Evolutionary conservation across 2,797 vertebrate species (phyloP), one percentile per base, ranked within the genome.

Genomic region (Sphaeramia orbicularis): DNA sequence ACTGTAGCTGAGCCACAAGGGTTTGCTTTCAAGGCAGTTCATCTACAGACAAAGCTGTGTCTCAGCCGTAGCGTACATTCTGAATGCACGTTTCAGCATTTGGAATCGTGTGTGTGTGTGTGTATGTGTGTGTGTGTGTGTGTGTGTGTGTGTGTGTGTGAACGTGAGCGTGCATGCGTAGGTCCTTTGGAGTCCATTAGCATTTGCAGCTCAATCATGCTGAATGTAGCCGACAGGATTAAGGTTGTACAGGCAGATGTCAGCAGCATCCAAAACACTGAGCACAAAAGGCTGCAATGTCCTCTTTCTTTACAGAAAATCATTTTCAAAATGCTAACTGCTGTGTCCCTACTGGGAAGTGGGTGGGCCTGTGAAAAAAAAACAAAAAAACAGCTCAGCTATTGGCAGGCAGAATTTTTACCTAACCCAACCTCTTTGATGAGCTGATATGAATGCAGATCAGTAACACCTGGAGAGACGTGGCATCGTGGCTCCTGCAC

Each of bases 191-290:
- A 81, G 56, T 32, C 62, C 58, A 85, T 76, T 84, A 80, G 60
- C 74, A 80, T 86, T 80, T 85, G 65, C 70, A 69, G 61, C 71
- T 76, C 65, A 88, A 80, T 88, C 87, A 81, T 76, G 50, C 79
- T 73, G 59, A 88, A 89, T 80, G 85, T 62, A 58, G 51, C 65
- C 35, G 47, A 56, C 64, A 60, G 78, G 77, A 89, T 89, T 86
- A 87, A 54, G 66, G 78, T 76, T 82, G 73, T 74, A 63, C 65
- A 80, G 68, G 72, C 81, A 86, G 86, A 91, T 90, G 86, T 86
- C 75, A 68, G 70, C 75, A 54, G 57, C 65, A 69, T 83, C 72
- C 72, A 68, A 85, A 86, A 86, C 48, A 69, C 18, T 27, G 49
- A 38, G 44, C 59, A 74, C 53, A 85, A 85, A 89, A 85, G 52